Percentiles rank a stretch among this genome's conserved stretches.
These are phyloP conservation scores for Pocota personata DNA, from an alignment of 2,888 invertebrate species.

Conservation along the genomic window DNA sequence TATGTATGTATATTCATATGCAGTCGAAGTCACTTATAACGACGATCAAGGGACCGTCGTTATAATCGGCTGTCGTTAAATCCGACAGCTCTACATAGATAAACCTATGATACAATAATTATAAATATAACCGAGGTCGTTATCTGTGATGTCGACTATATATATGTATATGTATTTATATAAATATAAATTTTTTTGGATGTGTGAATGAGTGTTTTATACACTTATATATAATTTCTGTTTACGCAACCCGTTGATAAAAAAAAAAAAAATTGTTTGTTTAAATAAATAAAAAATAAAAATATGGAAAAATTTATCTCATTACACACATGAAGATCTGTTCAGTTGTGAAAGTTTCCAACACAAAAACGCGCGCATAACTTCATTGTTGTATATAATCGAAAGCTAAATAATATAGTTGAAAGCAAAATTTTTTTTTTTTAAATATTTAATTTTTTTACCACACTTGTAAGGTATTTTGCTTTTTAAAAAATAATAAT, in stretches of 20 bases:
- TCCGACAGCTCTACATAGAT: too few relatives aligned
- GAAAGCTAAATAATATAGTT: conserved; percentile 6
- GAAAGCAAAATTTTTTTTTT: not conserved
- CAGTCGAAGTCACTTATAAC: too few relatives aligned
- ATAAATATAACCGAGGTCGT: too few relatives aligned
- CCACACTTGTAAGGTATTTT: not conserved
- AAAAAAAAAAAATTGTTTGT: not conserved
- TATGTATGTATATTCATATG: too few relatives aligned
- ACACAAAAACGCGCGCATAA: conserved; percentile 32
- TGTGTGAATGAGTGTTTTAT: conserved; percentile 43
- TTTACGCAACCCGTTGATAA: conserved; percentile 13
- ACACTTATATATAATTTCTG: conserved; percentile 27
- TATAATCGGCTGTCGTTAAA: too few relatives aligned
- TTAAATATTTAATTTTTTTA: not conserved
- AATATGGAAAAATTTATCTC: conserved; percentile 2
- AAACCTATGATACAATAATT: too few relatives aligned
- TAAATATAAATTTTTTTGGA: conserved; percentile 4
- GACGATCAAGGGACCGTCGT: too few relatives aligned
- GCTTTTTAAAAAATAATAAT: not conserved
- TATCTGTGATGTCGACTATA: too few relatives aligned
- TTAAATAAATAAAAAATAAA: not conserved
- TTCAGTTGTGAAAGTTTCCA: conserved; percentile 21
- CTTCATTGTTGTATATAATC: conserved; percentile 46
- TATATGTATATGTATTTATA: not conserved
- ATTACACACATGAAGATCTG: conserved; percentile 19